Evolutionary conservation across 2,113 vertebrate species (phyloP).

Genomic region (Zosterops lateralis): DNA sequence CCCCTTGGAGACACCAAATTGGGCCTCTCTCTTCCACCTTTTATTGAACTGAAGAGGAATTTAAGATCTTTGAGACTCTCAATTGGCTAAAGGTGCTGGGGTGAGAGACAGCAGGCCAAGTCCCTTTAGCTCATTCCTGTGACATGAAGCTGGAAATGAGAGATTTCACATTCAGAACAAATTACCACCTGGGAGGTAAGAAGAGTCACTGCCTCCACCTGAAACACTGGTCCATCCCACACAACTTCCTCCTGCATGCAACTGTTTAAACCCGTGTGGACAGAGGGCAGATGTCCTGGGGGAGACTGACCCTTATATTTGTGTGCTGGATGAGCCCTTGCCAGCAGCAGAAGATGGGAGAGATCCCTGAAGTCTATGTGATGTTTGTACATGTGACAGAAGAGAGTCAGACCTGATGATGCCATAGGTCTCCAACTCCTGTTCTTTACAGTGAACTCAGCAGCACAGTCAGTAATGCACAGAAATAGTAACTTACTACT

Average conservation of each 20-base stretch:
- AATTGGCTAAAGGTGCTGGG: neutral
- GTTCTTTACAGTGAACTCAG: neutral
- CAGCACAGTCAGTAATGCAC: neutral
- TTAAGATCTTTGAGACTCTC: neutral
- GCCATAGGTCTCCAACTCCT: neutral
- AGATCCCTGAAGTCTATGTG: neutral
- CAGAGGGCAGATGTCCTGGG: accelerated
- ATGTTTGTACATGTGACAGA: neutral
- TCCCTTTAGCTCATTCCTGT: neutral
- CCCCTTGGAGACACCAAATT: neutral
- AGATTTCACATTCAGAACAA: neutral
- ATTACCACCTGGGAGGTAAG: neutral
- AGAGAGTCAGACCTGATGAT: neutral
- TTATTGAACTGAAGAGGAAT: neutral
- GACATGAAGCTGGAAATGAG: neutral
- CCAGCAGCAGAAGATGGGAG: neutral
- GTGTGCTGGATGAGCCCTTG: neutral
- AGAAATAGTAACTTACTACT: conserved; percentile 38
- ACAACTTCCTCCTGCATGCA: neutral
- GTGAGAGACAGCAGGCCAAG: neutral
- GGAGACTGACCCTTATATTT: neutral
- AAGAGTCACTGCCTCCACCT: neutral
- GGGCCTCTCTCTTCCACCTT: neutral
- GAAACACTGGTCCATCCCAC: neutral
- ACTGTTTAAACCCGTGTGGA: neutral